Evolutionary conservation across 2,888 invertebrate genomes (phyloP).

Genomic region (Tenthredo notha): DNA sequence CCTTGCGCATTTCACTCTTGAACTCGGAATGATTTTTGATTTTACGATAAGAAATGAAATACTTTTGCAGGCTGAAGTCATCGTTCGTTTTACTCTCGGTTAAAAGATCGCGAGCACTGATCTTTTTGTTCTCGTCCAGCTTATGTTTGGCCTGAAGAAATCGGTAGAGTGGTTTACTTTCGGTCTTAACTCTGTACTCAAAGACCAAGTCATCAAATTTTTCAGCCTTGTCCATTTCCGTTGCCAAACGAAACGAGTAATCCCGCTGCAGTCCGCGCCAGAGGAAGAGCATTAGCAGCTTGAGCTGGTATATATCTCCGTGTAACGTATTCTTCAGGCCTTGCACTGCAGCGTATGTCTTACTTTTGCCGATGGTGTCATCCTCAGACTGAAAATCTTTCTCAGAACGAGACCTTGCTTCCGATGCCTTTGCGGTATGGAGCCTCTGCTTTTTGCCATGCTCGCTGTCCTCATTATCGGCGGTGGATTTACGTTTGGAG

Average conservation of each 20-base stretch:
- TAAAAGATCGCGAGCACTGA: not conserved
- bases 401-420: too few relatives aligned
- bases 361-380: too few relatives aligned
- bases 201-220: not conserved
- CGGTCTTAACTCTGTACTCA: too few relatives aligned
- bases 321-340: not conserved
- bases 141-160: not conserved
- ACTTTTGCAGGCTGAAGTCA: not conserved
- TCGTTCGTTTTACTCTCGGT: too few relatives aligned
- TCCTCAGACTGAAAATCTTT: too few relatives aligned
- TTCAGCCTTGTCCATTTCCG: not conserved
- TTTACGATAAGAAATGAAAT: not conserved
- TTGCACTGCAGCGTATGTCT: not conserved
- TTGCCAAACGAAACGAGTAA: not conserved
- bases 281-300: not conserved
- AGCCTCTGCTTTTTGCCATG: too few relatives aligned
- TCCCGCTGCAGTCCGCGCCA: not conserved
- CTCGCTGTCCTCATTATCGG: too few relatives aligned
- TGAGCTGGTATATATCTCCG: not conserved
- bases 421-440: too few relatives aligned
- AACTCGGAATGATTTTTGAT: not conserved
- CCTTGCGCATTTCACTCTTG: too few relatives aligned
- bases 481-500: too few relatives aligned
- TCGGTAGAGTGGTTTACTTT: not conserved
- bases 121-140: not conserved